Evolutionary conservation across 2,888 invertebrate genomes (phyloP), one percentile per base, ranked within the genome.

Genomic region (Drosophila picticornis): DNA sequence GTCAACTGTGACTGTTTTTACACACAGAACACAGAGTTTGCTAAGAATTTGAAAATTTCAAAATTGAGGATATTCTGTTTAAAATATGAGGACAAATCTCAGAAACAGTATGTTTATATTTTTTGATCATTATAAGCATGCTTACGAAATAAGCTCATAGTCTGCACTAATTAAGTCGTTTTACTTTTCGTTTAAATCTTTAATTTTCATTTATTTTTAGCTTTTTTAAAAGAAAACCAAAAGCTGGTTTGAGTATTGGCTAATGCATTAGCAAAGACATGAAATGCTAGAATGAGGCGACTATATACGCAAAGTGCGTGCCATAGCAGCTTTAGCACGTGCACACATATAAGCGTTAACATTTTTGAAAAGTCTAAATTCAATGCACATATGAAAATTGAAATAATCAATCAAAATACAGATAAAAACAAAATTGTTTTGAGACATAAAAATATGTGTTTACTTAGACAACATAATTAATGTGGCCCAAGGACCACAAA

Each of bases 401-500:
- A 22, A n/a, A 36, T 31, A 31, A 36, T 27, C 25, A 59, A 36
- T 13, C 19, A 56, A 13, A 7, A 22, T 25, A 4, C 10, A 36
- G 19, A 19, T 40, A 11, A 16, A n/a, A 7, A 9, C 0, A 32
- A 48, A 64, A 55, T 16, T 0, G 10, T 51, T 46, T 25, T 4
- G 0, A 16, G 25, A 27, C 5, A 16, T 25, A 2, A 13, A 34
- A 16, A 25, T 16, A 34, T 22, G n/a, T 16, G 58, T 60, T 57
- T 70, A 67, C 25, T 48, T 40, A 6, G 7, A 1, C 11, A 60
- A 13, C 0, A 58, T 13, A 25, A 83, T 46, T 22, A 92, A 34
- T n/a, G 94, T 94, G 78, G 93, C 93, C 94, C 94, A 94, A n/a
- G 94, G 92, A 9, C 94, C 94, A 91, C 94, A 94, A 27, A 92